Evolutionary conservation across 1,140 invertebrate genomes (phyloP), one percentile per base, ranked within the genome.

Genomic region (Coptotermes formosanus): DNA sequence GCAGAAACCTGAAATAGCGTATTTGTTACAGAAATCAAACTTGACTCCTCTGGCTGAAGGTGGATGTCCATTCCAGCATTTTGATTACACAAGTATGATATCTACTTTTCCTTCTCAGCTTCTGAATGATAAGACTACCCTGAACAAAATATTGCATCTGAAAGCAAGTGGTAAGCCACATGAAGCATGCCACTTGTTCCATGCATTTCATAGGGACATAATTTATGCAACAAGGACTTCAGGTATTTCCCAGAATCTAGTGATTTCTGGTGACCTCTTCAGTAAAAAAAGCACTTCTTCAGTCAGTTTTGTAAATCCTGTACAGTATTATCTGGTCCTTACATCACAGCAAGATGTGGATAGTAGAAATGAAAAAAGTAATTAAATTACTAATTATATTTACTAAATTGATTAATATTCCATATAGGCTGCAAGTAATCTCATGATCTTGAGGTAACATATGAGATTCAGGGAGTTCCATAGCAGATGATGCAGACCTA

Each of bases 51-150:
- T 89, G 87, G 92, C 91, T 84, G 93, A 94, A 91, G 93, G 93
- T 84, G 93, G 93, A 48, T 94, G 93, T 87, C 93, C 93, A 9
- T 94, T 94, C 86, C 92, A 92, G 88, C 91, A 92, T 88, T 94
- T 94, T 90, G 93, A 94, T 87, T 86, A 84, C 55, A 87, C 89
- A 86, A 90, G 89, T 86, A 89, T 94, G 87, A 87, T 75, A 25
- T 30, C 64, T 7, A n/a, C n/a, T 2, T 25, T 75, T 30, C n/a
- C 64, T 30, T 75, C 64, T 75, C 64, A 75, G n/a, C 64, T 75
- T 75, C 25, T 75, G 25, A 75, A 30, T 75, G 64, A 75, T 25
- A n/a, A 25, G 25, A 30, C 25, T 30, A 75, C 64, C 11, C 8
- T 75, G n/a, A 75, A 75, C 14, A 16, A 75, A 75, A 75, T 75